Percentiles rank a stretch among this genome's conserved stretches.
phyloP scores from a whole-genome alignment of 2,797 vertebrate species.

The Mus minutoides region DNA sequence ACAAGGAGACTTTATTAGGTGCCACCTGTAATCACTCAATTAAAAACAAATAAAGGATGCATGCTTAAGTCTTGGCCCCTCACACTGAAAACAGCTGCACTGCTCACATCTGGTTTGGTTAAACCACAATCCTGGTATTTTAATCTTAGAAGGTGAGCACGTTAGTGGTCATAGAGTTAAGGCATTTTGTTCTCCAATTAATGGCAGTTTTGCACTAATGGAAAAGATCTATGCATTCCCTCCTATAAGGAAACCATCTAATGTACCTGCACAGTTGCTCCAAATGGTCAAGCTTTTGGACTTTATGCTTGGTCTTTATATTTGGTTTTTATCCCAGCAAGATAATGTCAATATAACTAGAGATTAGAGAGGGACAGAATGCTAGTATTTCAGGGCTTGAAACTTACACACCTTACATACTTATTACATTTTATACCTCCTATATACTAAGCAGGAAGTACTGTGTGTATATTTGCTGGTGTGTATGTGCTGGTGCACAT shows the following conservation, averaged over 20 bases:
- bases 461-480: neutral
- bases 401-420: neutral
- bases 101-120: slow-evolving; percentile 64
- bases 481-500: neutral
- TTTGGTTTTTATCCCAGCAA: neutral
- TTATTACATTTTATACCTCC: neutral
- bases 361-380: neutral
- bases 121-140: slow-evolving; percentile 7
- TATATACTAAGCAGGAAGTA: neutral
- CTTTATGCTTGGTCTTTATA: neutral
- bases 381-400: slow-evolving; percentile 39
- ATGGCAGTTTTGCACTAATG: neutral
- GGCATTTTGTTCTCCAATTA: slow-evolving; percentile 39
- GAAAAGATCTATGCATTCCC: neutral
- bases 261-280: neutral
- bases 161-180: neutral
- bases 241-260: neutral
- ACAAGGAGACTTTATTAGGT: slow-evolving; percentile 64
- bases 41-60: slow-evolving; percentile 65
- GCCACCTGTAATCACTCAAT: slow-evolving; percentile 71
- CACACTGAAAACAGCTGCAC: neutral
- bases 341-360: slow-evolving; percentile 19
- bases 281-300: neutral
- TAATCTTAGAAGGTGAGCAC: slow-evolving; percentile 9
- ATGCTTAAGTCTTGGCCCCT: slow-evolving; percentile 11